Percentiles rank a stretch among this genome's conserved stretches.
Evolutionary conservation across 2,797 vertebrate species (phyloP).

Genomic region (Parotocinclus haroldoi): DNA sequence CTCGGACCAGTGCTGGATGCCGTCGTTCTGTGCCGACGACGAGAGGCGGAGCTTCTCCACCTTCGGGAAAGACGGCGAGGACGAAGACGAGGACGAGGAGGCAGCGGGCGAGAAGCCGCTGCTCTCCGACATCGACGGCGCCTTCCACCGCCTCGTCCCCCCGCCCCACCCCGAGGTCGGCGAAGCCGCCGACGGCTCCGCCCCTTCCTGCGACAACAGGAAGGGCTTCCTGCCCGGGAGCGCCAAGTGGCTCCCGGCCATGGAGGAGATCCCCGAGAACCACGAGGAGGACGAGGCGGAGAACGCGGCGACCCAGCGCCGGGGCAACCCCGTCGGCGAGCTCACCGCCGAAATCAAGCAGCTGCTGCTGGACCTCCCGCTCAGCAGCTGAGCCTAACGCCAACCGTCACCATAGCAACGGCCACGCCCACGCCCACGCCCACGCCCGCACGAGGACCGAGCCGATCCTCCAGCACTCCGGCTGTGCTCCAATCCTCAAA

Average conservation of each 20-base stretch:
- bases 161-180: conserved; percentile 79
- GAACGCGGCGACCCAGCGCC: conserved; percentile 72
- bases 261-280: conserved; percentile 98
- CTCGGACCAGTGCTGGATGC: conserved; percentile 99
- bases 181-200: conserved; percentile 72
- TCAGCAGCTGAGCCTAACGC: conserved; percentile 68
- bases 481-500: neutral
- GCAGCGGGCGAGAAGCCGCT: conserved; percentile 78
- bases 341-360: conserved; percentile 97
- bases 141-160: conserved; percentile 91
- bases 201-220: conserved; percentile 70
- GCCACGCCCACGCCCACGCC: too few relatives aligned
- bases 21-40: conserved; percentile 80
- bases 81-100: conserved; percentile 66
- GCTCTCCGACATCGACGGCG: conserved; percentile 93
- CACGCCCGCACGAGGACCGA: neutral
- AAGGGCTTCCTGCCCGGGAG: conserved; percentile 80
- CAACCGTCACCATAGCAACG: too few relatives aligned
- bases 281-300: conserved; percentile 96
- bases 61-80: conserved; percentile 86
- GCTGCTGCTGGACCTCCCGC: conserved; percentile 89
- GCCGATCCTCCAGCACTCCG: conserved; percentile 1
- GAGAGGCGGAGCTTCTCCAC: conserved; percentile 96
- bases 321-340: conserved; percentile 76
- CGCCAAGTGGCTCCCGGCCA: conserved; percentile 91